Evolutionary conservation across 2,888 invertebrate species (phyloP).

Genomic region (Melolontha melolontha): DNA sequence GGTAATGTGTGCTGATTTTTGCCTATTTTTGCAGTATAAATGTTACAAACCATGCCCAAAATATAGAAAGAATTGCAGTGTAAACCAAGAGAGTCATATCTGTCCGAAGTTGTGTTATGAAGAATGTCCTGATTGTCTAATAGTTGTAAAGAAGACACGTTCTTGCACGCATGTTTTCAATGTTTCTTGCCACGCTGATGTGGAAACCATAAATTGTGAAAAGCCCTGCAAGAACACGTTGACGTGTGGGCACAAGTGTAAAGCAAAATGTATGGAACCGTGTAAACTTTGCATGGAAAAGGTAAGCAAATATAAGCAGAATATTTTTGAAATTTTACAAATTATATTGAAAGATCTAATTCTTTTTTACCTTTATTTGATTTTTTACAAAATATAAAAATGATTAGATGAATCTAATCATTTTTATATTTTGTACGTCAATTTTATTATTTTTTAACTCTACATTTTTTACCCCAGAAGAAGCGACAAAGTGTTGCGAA

Average conservation of each 20-base stretch:
- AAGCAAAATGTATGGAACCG: slow-evolving; percentile 65
- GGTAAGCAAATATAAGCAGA: slow-evolving; percentile 56
- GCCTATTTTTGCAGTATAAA: slow-evolving; percentile 61
- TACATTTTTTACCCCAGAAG: too few species aligned
- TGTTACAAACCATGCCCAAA: slow-evolving; percentile 67
- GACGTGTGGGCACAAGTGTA: slow-evolving; percentile 69
- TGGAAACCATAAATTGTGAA: slow-evolving; percentile 63
- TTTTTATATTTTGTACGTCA: too few species aligned
- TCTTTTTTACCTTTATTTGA: too few species aligned
- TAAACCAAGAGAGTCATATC: slow-evolving; percentile 61
- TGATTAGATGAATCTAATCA: too few species aligned
- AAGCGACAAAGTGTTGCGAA: too few species aligned
- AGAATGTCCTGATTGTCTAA: slow-evolving; percentile 66
- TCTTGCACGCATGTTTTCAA: slow-evolving; percentile 66
- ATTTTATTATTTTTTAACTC: too few species aligned
- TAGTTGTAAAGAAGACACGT: slow-evolving; percentile 65
- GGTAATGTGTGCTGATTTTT: neutral
- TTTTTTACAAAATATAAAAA: too few species aligned
- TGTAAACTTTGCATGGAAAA: slow-evolving; percentile 65
- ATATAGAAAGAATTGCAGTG: slow-evolving; percentile 66
- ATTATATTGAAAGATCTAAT: too few species aligned
- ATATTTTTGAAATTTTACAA: too few species aligned
- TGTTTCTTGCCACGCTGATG: slow-evolving; percentile 64
- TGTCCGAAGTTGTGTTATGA: slow-evolving; percentile 65
- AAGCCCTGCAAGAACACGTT: slow-evolving; percentile 67